phyloP scores from a whole-genome alignment of 2,797 vertebrate genomes.

The Propithecus deckenii region DNA sequence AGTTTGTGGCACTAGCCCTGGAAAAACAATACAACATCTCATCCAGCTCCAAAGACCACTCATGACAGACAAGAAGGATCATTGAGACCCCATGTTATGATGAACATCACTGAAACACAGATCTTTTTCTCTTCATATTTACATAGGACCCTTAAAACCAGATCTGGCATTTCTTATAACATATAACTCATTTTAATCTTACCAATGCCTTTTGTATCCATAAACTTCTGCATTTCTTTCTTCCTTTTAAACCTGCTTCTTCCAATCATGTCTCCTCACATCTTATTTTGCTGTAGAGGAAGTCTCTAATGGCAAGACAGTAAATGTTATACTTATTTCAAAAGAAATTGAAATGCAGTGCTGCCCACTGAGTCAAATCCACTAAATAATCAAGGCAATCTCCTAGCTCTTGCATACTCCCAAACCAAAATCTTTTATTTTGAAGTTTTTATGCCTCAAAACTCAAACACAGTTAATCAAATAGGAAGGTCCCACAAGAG shows the following conservation, averaged over 20 bases:
- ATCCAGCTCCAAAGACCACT: background rate
- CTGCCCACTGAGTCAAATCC: background rate
- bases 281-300: background rate
- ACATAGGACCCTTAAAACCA: background rate
- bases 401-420: background rate
- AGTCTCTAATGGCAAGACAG: background rate
- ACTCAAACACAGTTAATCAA: conserved; percentile 11
- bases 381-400: background rate
- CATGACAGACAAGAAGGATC: background rate
- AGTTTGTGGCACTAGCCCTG: background rate
- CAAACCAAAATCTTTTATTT: background rate
- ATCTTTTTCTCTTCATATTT: background rate
- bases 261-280: background rate
- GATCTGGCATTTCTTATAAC: background rate
- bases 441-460: background rate
- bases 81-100: rapidly evolving
- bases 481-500: background rate
- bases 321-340: background rate
- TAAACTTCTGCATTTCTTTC: background rate
- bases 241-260: background rate
- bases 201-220: background rate
- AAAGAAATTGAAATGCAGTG: background rate
- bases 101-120: background rate
- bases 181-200: background rate
- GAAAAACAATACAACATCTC: background rate